phyloP scores from a whole-genome alignment of 2,888 invertebrate genomes.

The Dione juno region DNA sequence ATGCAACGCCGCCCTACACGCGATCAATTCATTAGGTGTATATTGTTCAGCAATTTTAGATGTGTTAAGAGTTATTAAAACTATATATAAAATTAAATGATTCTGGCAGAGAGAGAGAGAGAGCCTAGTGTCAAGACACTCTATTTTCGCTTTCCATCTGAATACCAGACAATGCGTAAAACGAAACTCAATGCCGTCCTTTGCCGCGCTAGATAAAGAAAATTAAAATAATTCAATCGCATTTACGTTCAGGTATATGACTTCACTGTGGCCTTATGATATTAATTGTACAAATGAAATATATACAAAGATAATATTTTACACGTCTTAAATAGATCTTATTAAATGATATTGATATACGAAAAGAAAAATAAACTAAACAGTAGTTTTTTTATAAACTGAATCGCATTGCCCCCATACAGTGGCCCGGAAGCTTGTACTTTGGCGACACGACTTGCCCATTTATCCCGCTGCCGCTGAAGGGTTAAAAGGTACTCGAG shows the following conservation, averaged over 20 bases:
- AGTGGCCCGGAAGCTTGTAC: conserved; percentile 64
- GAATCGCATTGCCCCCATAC: conserved; percentile 47
- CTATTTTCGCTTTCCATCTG: no score
- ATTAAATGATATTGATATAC: neutral
- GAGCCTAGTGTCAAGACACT: no score
- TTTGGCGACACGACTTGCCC: conserved; percentile 78
- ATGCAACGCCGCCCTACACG: conserved; percentile 67
- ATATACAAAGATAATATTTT: no score
- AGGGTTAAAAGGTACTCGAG: conserved; percentile 62
- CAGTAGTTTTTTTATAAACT: conserved; percentile 37
- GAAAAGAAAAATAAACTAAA: conserved; percentile 24
- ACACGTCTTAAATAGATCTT: no score
- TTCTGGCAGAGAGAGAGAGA: no score
- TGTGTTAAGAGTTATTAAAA: conserved; percentile 37
- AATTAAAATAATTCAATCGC: no score
- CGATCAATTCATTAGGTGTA: conserved; percentile 77
- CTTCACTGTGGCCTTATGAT: no score
- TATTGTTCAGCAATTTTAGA: conserved; percentile 58
- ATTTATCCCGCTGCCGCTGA: conserved; percentile 70
- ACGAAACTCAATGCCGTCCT: no score
- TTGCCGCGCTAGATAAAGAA: no score
- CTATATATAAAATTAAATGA: conserved; percentile 11
- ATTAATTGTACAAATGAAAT: no score
- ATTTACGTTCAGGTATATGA: no score
- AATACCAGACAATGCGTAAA: no score